Evolutionary conservation across 1,140 invertebrate genomes (phyloP), one percentile per base, ranked within the genome.

Genomic region (Lepidotrigona ventralis): DNA sequence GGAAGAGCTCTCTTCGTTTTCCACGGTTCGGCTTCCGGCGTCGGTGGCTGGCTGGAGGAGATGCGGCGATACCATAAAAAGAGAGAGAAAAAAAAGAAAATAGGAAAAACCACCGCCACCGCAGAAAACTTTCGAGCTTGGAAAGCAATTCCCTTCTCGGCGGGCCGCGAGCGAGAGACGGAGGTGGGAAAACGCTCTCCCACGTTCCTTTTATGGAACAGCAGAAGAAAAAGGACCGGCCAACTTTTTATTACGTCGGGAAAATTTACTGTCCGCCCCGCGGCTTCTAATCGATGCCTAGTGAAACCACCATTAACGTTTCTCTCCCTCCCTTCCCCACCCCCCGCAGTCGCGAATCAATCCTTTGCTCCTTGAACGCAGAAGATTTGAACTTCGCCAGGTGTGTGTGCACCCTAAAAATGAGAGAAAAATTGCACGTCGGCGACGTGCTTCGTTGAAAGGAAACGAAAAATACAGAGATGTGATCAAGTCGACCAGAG

Each of bases 111-210:
- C 86, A 79, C 86, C 70, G 83, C 68, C 71, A 89, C 86, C 86
- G 81, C 85, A 76, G 79, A 68, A 60, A 89, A 89, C 84, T 89
- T 88, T 86, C 82, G 79, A 88, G n/a, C 79, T 89, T 89, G 85
- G 79, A 84, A 80, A 89, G 87, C 88, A 89, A 89, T 89, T 89
- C 84, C 60, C 81, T 66, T 79, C 87, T 82, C 77, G 64, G 75
- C 72, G 77, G 83, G 77, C 70, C 72, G 74, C 76, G 71, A 85
- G 75, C 79, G 86, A 85, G 39, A 88, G 74, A 88, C 58, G 75
- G 64, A 81, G 78, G 73, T 86, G 66, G 74, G 69, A 66, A 86
- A 79, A 79, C 72, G 70, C 17, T 89, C 66, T 26, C 39, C 39
- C 39, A 8, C 39, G 39, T 33, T 77, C 77, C 33, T 71, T 83